Evolutionary conservation across 2,797 vertebrate species (phyloP).

Genomic region (Knipowitschia caucasica): DNA sequence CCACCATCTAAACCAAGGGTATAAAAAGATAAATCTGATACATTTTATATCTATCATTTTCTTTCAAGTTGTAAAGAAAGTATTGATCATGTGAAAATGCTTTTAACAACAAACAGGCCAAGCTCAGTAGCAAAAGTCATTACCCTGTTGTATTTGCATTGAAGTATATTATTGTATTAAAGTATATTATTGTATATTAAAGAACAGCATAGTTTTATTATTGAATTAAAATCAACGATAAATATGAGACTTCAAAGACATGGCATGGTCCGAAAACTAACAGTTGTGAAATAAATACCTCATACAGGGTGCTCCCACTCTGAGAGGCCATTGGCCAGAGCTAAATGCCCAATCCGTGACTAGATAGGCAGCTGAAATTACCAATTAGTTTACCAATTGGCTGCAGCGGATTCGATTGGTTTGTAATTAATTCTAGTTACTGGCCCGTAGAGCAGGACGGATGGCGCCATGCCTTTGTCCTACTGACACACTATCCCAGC

Average conservation of each 20-base stretch:
- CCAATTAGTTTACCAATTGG: slow-evolving; percentile 96
- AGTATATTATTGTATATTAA: slow-evolving; percentile 66
- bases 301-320: slow-evolving; percentile 57
- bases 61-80: no score
- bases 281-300: slow-evolving; percentile 74
- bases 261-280: slow-evolving; percentile 62
- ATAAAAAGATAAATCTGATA: no score
- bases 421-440: slow-evolving; percentile 90
- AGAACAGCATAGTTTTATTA: no score
- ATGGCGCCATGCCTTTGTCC: slow-evolving; percentile 94
- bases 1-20: no score
- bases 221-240: no score
- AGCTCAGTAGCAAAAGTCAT: no score
- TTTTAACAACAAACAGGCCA: no score
- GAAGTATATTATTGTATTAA: no score
- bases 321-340: slow-evolving; percentile 41
- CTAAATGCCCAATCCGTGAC: slow-evolving; percentile 64
- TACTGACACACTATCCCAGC: slow-evolving; percentile 85
- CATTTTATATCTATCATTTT: no score
- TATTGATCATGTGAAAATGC: no score
- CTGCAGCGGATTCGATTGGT: slow-evolving; percentile 92
- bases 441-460: slow-evolving; percentile 85
- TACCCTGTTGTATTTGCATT: no score
- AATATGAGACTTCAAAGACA: no score
- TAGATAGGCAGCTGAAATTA: slow-evolving; percentile 89